Evolutionary conservation across 2,888 invertebrate species (phyloP).

Genomic region (Tetropium fuscum): DNA sequence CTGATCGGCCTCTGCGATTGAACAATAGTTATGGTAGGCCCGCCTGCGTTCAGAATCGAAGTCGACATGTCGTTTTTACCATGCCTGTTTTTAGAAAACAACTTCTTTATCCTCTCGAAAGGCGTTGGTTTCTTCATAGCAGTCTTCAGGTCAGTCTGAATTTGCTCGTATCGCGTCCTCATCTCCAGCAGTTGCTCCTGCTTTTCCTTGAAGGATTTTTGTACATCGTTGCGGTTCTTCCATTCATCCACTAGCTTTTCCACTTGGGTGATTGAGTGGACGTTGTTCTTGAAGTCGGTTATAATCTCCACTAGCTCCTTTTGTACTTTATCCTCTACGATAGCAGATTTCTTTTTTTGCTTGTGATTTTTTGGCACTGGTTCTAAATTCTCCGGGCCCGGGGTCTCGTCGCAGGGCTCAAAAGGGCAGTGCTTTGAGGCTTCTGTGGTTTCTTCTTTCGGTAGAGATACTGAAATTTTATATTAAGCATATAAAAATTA

Average conservation of each 20-base stretch:
- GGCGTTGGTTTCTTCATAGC: constrained; percentile 83
- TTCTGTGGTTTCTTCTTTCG: constrained; percentile 16
- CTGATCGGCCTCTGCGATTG: constrained; percentile 72
- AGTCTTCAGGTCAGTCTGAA: constrained; percentile 82
- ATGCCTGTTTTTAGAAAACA: constrained; percentile 47
- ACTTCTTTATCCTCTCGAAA: constrained; percentile 75
- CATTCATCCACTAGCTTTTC: constrained; percentile 88
- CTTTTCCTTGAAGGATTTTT: constrained; percentile 87
- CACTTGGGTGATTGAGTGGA: constrained; percentile 86
- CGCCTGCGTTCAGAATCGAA: constrained; percentile 39
- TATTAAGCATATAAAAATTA: background rate
- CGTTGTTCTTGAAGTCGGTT: constrained; percentile 90
- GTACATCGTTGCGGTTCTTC: constrained; percentile 88
- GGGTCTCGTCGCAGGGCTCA: background rate
- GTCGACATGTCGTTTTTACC: constrained; percentile 46
- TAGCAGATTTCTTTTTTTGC: constrained; percentile 57
- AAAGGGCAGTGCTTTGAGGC: background rate
- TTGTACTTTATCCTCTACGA: constrained; percentile 71
- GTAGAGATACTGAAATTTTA: background rate
- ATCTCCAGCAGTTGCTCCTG: constrained; percentile 85
- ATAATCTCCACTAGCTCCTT: constrained; percentile 89
- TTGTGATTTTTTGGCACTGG: constrained; percentile 49
- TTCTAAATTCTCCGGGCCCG: constrained; percentile 19
- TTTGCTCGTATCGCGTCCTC: constrained; percentile 81
- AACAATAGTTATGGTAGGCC: constrained; percentile 40